Base-by-base conservation (phyloP, 2,797 vertebrate genomes). In the Carcharodon carcharias region DNA sequence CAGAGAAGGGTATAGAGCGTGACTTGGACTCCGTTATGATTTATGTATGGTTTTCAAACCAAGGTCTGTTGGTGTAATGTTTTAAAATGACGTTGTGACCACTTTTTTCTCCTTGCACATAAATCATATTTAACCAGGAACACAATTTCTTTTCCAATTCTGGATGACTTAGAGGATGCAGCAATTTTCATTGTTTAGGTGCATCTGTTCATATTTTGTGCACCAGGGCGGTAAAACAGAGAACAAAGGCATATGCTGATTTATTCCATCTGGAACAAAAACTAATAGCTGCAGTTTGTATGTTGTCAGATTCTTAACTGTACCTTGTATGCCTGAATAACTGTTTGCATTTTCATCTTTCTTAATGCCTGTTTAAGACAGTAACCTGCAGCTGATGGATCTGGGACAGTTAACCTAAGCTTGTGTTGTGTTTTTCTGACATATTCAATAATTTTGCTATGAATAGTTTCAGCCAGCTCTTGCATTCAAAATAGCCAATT, bases 201-300 rank as follows among this genome's bases (percentile, higher is more conserved):
- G 89, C 89, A 92, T 92, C 58, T 92, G 89, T 35, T 73, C 69
- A 50, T 28, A 54, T 95, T 95, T 77, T 95, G 94, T 95, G 94
- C 71, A 95, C 50, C 54, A 31, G 50, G 94, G 94, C 94, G 0
- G 28, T 56, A n/a, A 31, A 58, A 31, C 69, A 95, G 26, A 58
- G 94, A 95, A 95, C 67, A 95, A 95, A 95, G 94, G 45, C 94
- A 95, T 95, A 95, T 71, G 69, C 69, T 95, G 94, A 95, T 95
- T 95, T 95, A 95, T 77, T 77, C 94, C 94, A 77, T 77, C 69
- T 58, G 50, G 94, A 95, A 58, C 69, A 95, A 73, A 67, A 95
- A 95, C 94, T 95, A 95, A 95, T 95, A 77, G 94, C 50, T 73
- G 69, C 54, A 58, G 50, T 95, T 95, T 95, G 94, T 73, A 95